phyloP scores from a whole-genome alignment of 2,888 invertebrate species.

The Drosophila imparisetae region DNA sequence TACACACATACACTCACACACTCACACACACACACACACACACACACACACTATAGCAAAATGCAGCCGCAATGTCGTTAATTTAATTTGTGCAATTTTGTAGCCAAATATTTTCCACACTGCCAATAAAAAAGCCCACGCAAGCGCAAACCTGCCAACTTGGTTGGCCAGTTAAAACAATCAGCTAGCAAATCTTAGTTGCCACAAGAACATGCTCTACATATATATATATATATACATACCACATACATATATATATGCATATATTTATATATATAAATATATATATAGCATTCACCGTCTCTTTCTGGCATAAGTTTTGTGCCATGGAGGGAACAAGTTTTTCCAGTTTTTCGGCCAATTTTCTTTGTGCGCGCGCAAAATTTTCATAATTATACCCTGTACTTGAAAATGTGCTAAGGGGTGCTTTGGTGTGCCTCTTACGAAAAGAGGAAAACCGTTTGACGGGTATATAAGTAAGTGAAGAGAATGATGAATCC shows the following conservation, averaged over 20 bases:
- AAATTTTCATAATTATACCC: slow-evolving; percentile 56
- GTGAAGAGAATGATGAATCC: not conserved
- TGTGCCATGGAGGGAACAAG: slow-evolving; percentile 62
- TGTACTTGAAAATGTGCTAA: not conserved
- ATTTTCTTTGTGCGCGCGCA: slow-evolving; percentile 67
- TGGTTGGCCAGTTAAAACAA: slow-evolving; percentile 64
- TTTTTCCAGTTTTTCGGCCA: slow-evolving; percentile 74
- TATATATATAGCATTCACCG: slow-evolving; percentile 14
- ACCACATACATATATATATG: slow-evolving; percentile 3
- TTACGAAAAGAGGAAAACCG: not conserved
- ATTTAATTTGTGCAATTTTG: slow-evolving; percentile 79
- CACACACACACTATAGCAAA: slow-evolving; percentile 13
- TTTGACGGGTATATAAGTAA: not conserved
- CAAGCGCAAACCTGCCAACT: slow-evolving; percentile 59
- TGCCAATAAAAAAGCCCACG: slow-evolving; percentile 80
- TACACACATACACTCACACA: slow-evolving; percentile 9
- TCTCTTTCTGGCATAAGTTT: slow-evolving; percentile 64
- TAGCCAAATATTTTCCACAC: slow-evolving; percentile 79
- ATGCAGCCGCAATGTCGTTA: slow-evolving; percentile 71
- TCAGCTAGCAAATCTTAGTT: slow-evolving; percentile 45
- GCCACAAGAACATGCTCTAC: slow-evolving; percentile 13
- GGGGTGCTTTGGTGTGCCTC: not conserved
- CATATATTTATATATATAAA: slow-evolving; percentile 1
- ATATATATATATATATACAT: slow-evolving; percentile 9
- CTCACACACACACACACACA: not conserved